Evolutionary conservation across 2,888 invertebrate species (phyloP), one percentile per base, ranked within the genome.

Genomic region (Rhingia campestris): DNA sequence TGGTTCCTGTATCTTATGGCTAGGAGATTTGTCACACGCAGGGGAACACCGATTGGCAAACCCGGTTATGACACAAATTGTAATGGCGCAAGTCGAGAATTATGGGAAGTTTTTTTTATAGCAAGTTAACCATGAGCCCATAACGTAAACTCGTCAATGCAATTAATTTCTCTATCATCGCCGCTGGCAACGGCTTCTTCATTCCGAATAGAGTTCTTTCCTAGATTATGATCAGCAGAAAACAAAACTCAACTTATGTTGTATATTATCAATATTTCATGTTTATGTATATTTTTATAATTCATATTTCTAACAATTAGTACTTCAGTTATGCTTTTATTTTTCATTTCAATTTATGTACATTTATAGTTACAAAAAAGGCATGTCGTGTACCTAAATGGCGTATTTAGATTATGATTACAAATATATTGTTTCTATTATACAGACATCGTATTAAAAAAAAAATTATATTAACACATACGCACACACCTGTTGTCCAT

Each of bases 291-390:
- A 64, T 63, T 32, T 64, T 49, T 56, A 14, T 56, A 39, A 22
- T 33, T 43, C 39, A 63, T 63, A 73, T 12, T 63, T 73, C 32
- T 63, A 47, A 64, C 54, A 73, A 47, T 56, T 56, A 64, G 39
- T 64, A 45, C 9, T 59, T 72, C 35, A 63, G 37, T 51, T 61
- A 45, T 43, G 41, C 53, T 58, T 58, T 22, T 51, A 56, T 51
- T 74, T 39, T 49, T 63, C 6, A 51, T 61, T 70, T 70, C 22
- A 56, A n/a, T 70, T 47, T 67, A 70, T 77, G 49, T 77, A 77
- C 61, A 77, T 70, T n/a, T n/a, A 5, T 61, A 63, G 43, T 53
- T 32, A 12, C 49, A 77, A 54, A 70, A 75, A 67, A 76, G 22
- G 61, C 59, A 49, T 35, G 14, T n/a, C 12, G 43, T 49, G 32